Evolutionary conservation across 1,140 invertebrate genomes (phyloP).

Genomic region (Argopecten irradians): DNA sequence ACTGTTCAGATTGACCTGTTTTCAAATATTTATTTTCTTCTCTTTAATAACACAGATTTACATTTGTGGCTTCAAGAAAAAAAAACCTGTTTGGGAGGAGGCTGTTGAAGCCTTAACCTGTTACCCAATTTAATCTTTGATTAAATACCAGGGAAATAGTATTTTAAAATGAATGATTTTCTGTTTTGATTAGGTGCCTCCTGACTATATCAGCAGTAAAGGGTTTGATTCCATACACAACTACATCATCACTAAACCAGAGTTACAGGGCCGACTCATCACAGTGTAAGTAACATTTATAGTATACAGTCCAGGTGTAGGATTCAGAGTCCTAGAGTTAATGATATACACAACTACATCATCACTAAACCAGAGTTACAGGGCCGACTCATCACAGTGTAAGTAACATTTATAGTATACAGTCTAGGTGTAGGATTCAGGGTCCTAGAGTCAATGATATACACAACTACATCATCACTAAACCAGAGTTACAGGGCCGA

Average conservation of each 20-base stretch:
- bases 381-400: constrained; percentile 93
- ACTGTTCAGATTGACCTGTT: no score
- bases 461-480: constrained; percentile 96
- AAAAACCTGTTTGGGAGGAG: constrained; percentile 24
- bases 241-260: constrained; percentile 96
- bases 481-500: constrained; percentile 91
- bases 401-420: constrained; percentile 79
- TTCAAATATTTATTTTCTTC: background rate
- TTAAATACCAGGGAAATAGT: background rate
- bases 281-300: constrained; percentile 87
- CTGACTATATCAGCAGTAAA: constrained; percentile 93
- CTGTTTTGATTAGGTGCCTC: constrained; percentile 71
- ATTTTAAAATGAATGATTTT: background rate
- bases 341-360: constrained; percentile 87
- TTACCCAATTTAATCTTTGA: background rate
- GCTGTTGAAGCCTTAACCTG: background rate
- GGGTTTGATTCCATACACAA: constrained; percentile 94
- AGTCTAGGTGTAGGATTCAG: no score
- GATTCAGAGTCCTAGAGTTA: background rate
- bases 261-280: constrained; percentile 91
- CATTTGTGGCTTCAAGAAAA: constrained; percentile 19
- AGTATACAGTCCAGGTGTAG: no score
- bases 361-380: constrained; percentile 96
- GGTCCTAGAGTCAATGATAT: background rate
- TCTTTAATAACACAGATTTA: background rate